phyloP scores from a whole-genome alignment of 2,113 vertebrate species.

The Mystacornis crossleyi region DNA sequence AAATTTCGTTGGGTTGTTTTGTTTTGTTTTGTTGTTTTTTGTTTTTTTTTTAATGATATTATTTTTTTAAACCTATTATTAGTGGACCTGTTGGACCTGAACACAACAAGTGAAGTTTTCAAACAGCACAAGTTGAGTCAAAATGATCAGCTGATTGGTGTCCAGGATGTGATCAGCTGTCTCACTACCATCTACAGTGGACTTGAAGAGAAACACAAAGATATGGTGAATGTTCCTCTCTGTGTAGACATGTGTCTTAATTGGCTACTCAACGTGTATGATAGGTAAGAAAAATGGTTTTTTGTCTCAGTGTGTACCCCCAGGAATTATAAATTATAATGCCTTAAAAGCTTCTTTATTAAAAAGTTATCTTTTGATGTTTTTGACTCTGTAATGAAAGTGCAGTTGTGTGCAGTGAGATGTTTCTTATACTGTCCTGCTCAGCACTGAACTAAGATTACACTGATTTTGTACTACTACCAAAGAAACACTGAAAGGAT shows the following conservation, averaged over 20 bases:
- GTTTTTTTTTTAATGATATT: neutral
- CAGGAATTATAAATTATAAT: neutral
- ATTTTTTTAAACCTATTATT: neutral
- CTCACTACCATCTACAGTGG: slow-evolving; percentile 92
- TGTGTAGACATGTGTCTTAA: slow-evolving; percentile 98
- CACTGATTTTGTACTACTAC: neutral
- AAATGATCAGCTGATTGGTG: slow-evolving; percentile 87
- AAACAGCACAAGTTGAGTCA: slow-evolving; percentile 90
- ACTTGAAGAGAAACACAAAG: slow-evolving; percentile 92
- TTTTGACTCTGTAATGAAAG: neutral
- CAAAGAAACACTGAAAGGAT: neutral
- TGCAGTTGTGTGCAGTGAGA: neutral
- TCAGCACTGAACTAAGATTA: neutral
- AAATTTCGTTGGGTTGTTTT: too few relatives aligned
- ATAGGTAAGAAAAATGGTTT: slow-evolving; percentile 83
- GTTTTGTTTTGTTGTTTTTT: too few relatives aligned
- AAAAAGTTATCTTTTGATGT: neutral
- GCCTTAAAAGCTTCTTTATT: neutral
- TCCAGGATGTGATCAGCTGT: slow-evolving; percentile 93
- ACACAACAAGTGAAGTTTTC: slow-evolving; percentile 90
- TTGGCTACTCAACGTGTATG: slow-evolving; percentile 97
- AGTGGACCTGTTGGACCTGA: slow-evolving; percentile 95
- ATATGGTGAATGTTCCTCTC: slow-evolving; percentile 94
- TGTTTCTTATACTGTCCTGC: neutral
- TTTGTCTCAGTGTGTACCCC: neutral